Evolutionary conservation across 2,113 vertebrate genomes (phyloP), one percentile per base, ranked within the genome.

Genomic region (Rhinoderma darwinii): DNA sequence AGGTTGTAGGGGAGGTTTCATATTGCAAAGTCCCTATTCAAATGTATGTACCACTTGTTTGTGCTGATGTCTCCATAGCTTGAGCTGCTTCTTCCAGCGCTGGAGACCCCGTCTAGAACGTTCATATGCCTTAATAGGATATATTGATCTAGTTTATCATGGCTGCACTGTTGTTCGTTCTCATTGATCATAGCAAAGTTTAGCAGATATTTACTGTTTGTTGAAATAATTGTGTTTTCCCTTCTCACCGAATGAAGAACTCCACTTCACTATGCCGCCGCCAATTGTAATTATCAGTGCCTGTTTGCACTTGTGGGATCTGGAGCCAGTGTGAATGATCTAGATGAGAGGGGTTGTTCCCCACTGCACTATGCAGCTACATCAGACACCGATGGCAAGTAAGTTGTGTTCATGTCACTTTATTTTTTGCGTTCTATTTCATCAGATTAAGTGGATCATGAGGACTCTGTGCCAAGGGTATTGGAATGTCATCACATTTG

Each of bases 231-330:
- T 47, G 72, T 72, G 75, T 35, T 79, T 59, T 78, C 22, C 22
- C 39, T 84, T 43, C 83, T 39, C 76, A 25, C 32, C 89, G 5
- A 15, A 15, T 92, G 92, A 91, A 99, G 98, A 94, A 97, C 97
- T 89, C 96, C 98, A 88, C 93, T 99, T 90, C 98, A 99, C 93
- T 99, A 99, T 35, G 98, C 98, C 89, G 98, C 98, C 90, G 98
- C 97, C 93, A 99, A 98, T 92, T 99, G 98, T 95, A 99, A 99
- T 94, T 99, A 99, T 94, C 97, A 99, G 96, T 99, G 98, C 95
- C 95, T 99, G 92, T 99, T 99, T 95, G 97, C 97, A 92, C 96
- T 99, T 94, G 98, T 99, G 95, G 97, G 97, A 83, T 99, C 98
- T 82, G 98, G 98, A 92, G 98, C 98, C 88, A 98, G 97, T 88